phyloP scores from a whole-genome alignment of 2,888 invertebrate genomes.

The Gnatocerus cornutus region DNA sequence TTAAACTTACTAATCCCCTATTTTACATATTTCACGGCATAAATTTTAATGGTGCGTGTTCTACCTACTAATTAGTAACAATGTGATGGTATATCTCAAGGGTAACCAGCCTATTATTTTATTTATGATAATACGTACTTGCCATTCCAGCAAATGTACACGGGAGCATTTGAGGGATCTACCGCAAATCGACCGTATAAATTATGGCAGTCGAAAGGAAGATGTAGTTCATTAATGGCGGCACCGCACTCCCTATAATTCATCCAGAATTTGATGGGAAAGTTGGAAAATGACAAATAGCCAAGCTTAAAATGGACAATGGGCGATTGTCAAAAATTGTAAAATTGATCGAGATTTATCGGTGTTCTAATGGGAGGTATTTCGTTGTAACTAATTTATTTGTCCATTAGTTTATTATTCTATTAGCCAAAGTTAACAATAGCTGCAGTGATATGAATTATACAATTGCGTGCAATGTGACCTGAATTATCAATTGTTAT shows the following conservation, averaged over 20 bases:
- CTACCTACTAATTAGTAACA: conserved; percentile 15
- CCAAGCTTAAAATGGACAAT: not conserved
- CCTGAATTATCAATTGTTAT: too few relatives aligned
- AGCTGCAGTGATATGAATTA: not conserved
- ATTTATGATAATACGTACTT: conserved; percentile 34
- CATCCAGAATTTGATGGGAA: conserved; percentile 18
- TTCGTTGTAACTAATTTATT: not conserved
- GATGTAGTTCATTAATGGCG: conserved; percentile 22
- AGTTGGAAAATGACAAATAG: conserved; percentile 9
- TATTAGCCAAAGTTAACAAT: not conserved
- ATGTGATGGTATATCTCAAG: conserved; percentile 12
- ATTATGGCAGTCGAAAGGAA: conserved; percentile 19
- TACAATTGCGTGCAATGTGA: too few relatives aligned
- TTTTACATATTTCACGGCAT: not conserved
- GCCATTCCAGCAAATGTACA: conserved; percentile 27
- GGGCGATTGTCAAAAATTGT: not conserved
- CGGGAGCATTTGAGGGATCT: conserved; percentile 14
- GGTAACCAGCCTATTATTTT: conserved; percentile 31
- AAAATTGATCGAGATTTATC: not conserved
- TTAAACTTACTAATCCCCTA: not conserved
- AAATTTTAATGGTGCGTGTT: conserved; percentile 3
- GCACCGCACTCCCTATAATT: conserved; percentile 5
- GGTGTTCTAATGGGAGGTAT: not conserved
- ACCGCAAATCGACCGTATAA: conserved; percentile 28
- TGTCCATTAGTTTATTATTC: not conserved